phyloP scores from a whole-genome alignment of 2,888 invertebrate genomes.

The Leuctra nigra region DNA sequence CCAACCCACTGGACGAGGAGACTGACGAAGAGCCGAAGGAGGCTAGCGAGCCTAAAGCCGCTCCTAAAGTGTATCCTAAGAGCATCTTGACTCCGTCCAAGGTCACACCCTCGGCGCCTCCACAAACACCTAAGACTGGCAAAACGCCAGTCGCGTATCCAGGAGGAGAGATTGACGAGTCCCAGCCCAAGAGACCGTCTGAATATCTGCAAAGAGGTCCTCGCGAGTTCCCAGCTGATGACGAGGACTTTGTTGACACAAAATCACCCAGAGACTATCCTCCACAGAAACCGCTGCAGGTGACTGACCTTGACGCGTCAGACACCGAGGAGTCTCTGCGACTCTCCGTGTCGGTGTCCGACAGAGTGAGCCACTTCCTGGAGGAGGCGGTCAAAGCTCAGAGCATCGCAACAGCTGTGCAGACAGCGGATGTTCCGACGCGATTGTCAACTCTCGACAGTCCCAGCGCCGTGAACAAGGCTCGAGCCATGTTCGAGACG shows the following conservation, averaged over 20 bases:
- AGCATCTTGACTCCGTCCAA: neutral
- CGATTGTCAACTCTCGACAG: conserved; percentile 29
- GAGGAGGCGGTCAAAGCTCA: conserved; percentile 37
- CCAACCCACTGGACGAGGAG: conserved; percentile 25
- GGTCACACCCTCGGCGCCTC: neutral
- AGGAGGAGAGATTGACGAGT: neutral
- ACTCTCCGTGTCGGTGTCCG: conserved; percentile 45
- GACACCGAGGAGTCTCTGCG: conserved; percentile 25
- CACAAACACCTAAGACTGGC: neutral
- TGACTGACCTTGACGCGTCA: conserved; percentile 33
- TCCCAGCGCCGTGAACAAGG: conserved; percentile 54
- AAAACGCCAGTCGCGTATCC: neutral
- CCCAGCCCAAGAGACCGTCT: neutral
- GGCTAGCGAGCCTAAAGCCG: conserved; percentile 18
- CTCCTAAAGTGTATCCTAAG: conserved; percentile 10
- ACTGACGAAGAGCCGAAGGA: neutral
- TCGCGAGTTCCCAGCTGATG: neutral
- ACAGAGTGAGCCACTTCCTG: conserved; percentile 49
- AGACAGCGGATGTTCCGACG: conserved; percentile 22
- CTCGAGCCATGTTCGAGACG: conserved; percentile 64
- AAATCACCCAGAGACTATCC: no score
- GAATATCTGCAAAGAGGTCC: neutral
- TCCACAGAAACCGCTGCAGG: conserved; percentile 27
- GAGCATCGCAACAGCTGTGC: conserved; percentile 22
- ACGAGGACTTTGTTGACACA: no score